Percentiles rank a stretch among this genome's conserved stretches.
Evolutionary conservation across 2,888 invertebrate genomes (phyloP).

Genomic region (Amphipoea lucens): DNA sequence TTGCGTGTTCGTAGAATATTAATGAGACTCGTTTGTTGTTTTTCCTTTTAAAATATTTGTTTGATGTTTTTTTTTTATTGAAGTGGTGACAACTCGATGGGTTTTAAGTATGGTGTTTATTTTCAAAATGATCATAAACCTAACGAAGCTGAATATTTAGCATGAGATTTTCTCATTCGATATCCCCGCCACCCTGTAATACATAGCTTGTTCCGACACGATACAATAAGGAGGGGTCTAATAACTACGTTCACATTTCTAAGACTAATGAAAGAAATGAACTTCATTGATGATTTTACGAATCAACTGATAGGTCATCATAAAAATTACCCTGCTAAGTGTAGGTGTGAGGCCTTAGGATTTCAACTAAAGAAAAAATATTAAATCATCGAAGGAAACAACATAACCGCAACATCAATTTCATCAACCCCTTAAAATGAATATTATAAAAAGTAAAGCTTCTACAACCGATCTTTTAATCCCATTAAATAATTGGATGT

Average conservation of each 20-base stretch:
- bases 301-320: neutral
- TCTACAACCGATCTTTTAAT: neutral
- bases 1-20: slow-evolving; percentile 42
- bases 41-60: neutral
- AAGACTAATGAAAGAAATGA: neutral
- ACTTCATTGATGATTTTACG: neutral
- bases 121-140: neutral
- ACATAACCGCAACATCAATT: neutral
- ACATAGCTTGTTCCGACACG: neutral
- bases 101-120: neutral
- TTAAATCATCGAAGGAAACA: neutral
- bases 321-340: neutral
- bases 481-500: neutral
- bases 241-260: neutral
- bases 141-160: neutral
- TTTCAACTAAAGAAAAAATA: neutral
- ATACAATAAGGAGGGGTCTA: neutral
- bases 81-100: neutral
- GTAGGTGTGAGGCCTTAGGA: neutral
- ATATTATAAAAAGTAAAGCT: neutral
- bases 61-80: neutral
- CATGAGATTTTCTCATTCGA: neutral
- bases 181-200: neutral
- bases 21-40: slow-evolving; percentile 21
- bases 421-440: neutral